Evolutionary conservation across 2,113 vertebrate genomes (phyloP).

Genomic region (Xiphorhynchus elegans): DNA sequence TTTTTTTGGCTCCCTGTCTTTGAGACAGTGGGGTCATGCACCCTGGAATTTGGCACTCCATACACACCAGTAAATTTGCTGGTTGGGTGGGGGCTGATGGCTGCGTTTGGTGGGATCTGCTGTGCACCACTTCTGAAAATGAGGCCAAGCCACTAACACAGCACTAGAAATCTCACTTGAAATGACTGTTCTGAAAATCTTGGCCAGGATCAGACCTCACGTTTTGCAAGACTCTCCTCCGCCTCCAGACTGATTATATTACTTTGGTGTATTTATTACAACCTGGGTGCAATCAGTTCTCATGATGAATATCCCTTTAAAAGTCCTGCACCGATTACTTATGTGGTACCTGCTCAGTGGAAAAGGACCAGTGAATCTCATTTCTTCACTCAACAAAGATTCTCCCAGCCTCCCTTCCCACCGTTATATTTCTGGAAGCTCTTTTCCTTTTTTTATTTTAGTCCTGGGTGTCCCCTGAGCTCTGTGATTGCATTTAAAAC

Average conservation of each 20-base stretch:
- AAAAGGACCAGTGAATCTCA: background rate
- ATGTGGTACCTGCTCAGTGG: background rate
- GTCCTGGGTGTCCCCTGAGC: slow-evolving; percentile 44
- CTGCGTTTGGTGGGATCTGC: accelerated
- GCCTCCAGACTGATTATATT: background rate
- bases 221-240: background rate
- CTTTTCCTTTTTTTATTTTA: slow-evolving; percentile 54
- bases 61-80: background rate
- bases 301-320: background rate
- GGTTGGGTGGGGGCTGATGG: background rate
- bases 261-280: background rate
- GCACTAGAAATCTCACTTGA: background rate
- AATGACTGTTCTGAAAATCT: background rate
- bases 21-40: background rate
- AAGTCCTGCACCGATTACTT: background rate
- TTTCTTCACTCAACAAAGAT: background rate
- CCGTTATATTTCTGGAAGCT: slow-evolving; percentile 1
- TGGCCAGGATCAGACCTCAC: background rate
- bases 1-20: background rate
- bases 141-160: background rate
- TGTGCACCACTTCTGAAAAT: accelerated
- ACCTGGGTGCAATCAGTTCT: background rate
- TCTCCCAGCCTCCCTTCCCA: background rate
- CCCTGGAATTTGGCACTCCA: background rate
- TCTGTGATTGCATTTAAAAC: slow-evolving; percentile 60